phyloP scores from a whole-genome alignment of 2,797 vertebrate genomes.

The Sciurus vulgaris region DNA sequence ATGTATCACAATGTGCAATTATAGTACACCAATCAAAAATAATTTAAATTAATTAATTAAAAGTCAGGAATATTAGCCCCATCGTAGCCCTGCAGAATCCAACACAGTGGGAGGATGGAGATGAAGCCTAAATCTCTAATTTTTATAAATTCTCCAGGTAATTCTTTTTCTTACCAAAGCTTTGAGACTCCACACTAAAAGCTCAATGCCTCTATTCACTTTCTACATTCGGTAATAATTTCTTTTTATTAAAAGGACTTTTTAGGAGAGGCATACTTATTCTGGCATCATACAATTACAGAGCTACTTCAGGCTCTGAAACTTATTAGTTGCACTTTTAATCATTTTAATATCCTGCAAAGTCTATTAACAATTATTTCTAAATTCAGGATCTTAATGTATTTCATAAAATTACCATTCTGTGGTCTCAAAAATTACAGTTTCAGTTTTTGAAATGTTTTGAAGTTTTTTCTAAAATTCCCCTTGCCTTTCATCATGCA shows the following conservation, averaged over 20 bases:
- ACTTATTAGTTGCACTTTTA: constrained; percentile 4
- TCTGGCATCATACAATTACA: constrained; percentile 9
- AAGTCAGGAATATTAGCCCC: background rate
- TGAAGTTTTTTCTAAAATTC: constrained; percentile 53
- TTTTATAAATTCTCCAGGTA: background rate
- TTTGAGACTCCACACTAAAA: constrained; percentile 12
- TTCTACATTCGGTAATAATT: background rate
- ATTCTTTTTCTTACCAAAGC: constrained; percentile 47
- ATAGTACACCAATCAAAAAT: no score
- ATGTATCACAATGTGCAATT: no score
- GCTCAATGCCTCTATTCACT: background rate
- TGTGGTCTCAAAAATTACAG: constrained; percentile 14
- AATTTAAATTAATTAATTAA: no score
- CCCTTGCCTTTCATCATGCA: constrained; percentile 36
- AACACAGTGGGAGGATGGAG: background rate
- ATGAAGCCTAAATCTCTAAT: background rate
- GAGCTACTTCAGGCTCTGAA: background rate
- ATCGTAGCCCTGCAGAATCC: background rate
- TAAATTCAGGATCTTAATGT: background rate
- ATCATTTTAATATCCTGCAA: constrained; percentile 30
- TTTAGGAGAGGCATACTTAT: background rate
- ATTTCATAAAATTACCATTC: constrained; percentile 46
- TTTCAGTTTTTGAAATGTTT: background rate
- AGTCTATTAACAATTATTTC: background rate
- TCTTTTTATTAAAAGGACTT: background rate